These are phyloP conservation scores for Trissolcus brochymenae DNA, from an alignment of 2,888 invertebrate species.

Conservation along the genomic window DNA sequence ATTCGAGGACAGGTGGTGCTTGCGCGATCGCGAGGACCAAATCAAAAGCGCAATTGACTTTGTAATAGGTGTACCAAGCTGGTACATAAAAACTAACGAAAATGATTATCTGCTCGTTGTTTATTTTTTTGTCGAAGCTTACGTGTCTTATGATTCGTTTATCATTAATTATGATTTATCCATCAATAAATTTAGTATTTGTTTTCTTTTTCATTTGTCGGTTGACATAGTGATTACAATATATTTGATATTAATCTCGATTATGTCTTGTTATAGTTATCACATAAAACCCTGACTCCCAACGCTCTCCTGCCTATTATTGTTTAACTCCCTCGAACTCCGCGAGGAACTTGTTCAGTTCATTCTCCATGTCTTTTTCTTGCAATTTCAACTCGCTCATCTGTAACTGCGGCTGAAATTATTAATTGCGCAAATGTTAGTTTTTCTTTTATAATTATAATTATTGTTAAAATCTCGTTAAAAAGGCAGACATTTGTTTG, in stretches of 20 bases:
- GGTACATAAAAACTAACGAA: conserved; percentile 47
- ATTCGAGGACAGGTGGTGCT: conserved; percentile 18
- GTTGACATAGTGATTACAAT: conserved; percentile 70
- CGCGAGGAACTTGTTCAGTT: conserved; percentile 30
- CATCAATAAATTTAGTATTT: neutral
- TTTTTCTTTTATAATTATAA: neutral
- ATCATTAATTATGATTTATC: conserved; percentile 5
- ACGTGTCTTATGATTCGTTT: conserved; percentile 59
- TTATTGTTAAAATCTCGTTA: no score
- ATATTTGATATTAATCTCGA: conserved; percentile 75
- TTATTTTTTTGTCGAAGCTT: conserved; percentile 60
- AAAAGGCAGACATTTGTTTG: conserved; percentile 1
- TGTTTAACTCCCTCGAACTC: conserved; percentile 44
- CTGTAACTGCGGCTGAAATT: conserved; percentile 27
- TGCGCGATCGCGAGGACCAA: no score
- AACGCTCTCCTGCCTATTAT: conserved; percentile 33
- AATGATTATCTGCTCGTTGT: conserved; percentile 63
- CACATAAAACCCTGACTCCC: conserved; percentile 16
- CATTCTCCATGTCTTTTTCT: conserved; percentile 46
- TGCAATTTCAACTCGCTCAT: conserved; percentile 33
- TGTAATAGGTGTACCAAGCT: conserved; percentile 7
- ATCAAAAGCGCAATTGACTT: neutral
- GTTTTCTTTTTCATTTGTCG: conserved; percentile 57
- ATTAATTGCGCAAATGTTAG: conserved; percentile 15
- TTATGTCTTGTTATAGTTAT: conserved; percentile 61